Evolutionary conservation across 2,888 invertebrate genomes (phyloP).

Genomic region (Eledone cirrhosa): DNA sequence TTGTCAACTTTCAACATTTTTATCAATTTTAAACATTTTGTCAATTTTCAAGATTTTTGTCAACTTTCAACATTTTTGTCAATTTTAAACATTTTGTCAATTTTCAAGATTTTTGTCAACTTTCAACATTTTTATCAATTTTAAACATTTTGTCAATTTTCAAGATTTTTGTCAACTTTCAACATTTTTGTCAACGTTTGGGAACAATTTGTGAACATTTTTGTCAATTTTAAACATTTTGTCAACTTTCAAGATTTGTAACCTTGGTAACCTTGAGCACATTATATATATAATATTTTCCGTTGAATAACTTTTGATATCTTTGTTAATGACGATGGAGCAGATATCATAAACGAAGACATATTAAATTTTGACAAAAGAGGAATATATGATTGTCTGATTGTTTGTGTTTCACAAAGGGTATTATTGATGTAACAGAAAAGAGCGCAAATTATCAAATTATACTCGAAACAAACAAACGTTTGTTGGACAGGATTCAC

Average conservation of each 20-base stretch:
- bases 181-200: neutral
- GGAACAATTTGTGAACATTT: neutral
- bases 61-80: neutral
- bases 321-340: neutral
- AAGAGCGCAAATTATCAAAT: too few relatives aligned
- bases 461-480: too few relatives aligned
- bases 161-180: neutral
- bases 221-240: neutral
- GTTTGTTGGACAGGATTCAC: too few relatives aligned
- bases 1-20: neutral
- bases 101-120: neutral
- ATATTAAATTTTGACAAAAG: too few relatives aligned
- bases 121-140: neutral
- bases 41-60: neutral
- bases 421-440: too few relatives aligned
- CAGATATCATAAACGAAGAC: neutral
- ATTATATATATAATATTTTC: neutral
- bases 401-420: too few relatives aligned
- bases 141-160: neutral
- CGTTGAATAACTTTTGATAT: neutral
- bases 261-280: neutral
- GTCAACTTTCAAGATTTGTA: neutral
- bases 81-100: neutral
- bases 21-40: neutral
- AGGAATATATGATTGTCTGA: too few relatives aligned